Base-by-base conservation (phyloP, 1,140 invertebrate species). In the Cardiocondyla obscurior region DNA sequence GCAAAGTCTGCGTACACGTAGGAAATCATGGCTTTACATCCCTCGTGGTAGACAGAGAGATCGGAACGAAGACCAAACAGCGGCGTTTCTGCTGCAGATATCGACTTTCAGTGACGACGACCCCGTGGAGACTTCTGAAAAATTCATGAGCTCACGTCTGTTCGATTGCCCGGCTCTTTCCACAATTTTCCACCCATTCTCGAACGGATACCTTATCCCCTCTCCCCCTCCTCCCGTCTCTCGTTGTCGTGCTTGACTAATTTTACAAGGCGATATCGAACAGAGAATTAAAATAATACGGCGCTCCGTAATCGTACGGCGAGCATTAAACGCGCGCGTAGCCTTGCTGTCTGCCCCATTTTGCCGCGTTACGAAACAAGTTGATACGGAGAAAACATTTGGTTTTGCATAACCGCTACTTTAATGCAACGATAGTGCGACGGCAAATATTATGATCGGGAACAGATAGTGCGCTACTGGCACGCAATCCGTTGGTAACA, bases 61-160 rank as follows among this genome's bases (percentile, higher is more conserved):
- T 83, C 69, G 79, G 81, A 79, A 82, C 70, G 72, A 60, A 83
- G 74, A 91, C 82, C 86, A 88, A 90, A 91, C 84, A 85, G 55
- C 65, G 62, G 73, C 79, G 79, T 88, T 90, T 72, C 84, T 81
- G 65, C 62, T 58, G 64, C 7, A 77, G 86, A 84, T 91, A 91
- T 91, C 82, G 90, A 91, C 85, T 90, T 81, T 65, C 73, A 67
- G 86, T 88, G 90, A 86, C 88, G 85, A 91, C 88, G 90, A 91
- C 88, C 90, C 87, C 86, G 83, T 70, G 82, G 74, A 79, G 74
- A 51, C 84, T 82, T 58, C 72, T 91, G 89, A 90, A 92, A 89
- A 92, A 92, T 92, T 91, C 89, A 92, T 87, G 82, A 90, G 77
- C 60, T 85, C 46, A 83, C 67, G 83, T 88, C 86, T 87, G 90